Evolutionary conservation across 1,140 invertebrate species (phyloP).

Genomic region (Ceratina japonica): DNA sequence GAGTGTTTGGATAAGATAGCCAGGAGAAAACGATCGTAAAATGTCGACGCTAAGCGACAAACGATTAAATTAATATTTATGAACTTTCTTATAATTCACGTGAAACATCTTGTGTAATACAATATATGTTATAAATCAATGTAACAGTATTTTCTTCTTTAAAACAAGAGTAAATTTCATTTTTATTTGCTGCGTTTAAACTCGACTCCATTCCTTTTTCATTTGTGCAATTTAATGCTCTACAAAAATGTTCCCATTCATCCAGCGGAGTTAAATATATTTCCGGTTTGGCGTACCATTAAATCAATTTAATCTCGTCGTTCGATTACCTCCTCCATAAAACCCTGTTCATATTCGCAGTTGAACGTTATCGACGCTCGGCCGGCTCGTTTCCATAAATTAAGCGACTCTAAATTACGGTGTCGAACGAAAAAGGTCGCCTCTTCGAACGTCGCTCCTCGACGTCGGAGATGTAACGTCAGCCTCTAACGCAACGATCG

Average conservation of each 20-base stretch:
- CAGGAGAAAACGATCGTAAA: neutral
- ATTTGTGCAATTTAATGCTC: no score
- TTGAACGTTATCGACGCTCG: neutral
- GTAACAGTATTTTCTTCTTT: neutral
- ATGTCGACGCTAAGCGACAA: neutral
- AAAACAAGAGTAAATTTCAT: neutral
- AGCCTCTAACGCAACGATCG: conserved; percentile 24
- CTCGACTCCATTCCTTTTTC: no score
- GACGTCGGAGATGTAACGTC: conserved; percentile 17
- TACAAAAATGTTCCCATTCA: no score
- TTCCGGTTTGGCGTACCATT: neutral
- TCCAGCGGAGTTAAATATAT: no score
- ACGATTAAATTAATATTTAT: neutral
- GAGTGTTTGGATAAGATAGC: neutral
- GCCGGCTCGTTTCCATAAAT: conserved; percentile 16
- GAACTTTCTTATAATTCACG: conserved; percentile 8
- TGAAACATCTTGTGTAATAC: no score
- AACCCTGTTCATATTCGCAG: neutral
- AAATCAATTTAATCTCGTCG: neutral
- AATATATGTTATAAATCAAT: no score
- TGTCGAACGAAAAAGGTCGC: conserved; percentile 2
- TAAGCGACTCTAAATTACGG: neutral
- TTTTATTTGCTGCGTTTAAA: no score
- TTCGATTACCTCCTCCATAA: conserved; percentile 5
- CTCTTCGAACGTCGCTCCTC: neutral